Base-by-base conservation (phyloP, 2,888 invertebrate genomes). In the Bibio marci region DNA sequence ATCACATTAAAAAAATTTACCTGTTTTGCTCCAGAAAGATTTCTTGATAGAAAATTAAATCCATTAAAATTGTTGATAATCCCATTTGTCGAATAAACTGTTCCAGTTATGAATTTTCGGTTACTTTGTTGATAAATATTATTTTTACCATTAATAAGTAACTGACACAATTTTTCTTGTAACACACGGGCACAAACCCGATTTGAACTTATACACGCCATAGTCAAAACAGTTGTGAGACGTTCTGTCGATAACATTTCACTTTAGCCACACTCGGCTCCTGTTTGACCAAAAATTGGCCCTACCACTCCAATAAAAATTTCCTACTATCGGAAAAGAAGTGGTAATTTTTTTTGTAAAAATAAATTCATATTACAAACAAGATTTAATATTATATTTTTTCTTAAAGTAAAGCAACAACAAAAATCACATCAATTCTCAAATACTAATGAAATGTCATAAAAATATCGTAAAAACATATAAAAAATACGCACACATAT, bases 191-290 rank as follows among this genome's bases (percentile, higher is more conserved):
- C 76, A 76, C 79, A 80, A 65, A 80, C 71, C 71, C 79, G 74
- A 71, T 76, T 75, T 68, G 79, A 75, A 69, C 76, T 76, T 72
- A 78, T 70, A 73, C 78, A 77, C 73, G 80, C 80, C 80, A 80
- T 80, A 71, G 75, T 72, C 69, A 71, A 71, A 70, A 77, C 75
- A 71, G 72, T 70, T 73, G 70, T 75, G 71, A 71, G 64, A 63
- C 39, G 44, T 38, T 46, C 43, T 32, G 35, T 45, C 45, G 44
- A 47, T 43, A 47, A 50, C 48, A 52, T 54, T 56, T 40, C 28
- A 40, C 39, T 40, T 49, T 22, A 22, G 50, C 48, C 46, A 45
- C 49, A 48, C 45, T 45, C 44, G 45, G 44, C 35, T 27, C 26
- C 15, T 28, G 25, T 17, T 18, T 19, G 35, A 41, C 40, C 41